Evolutionary conservation across 2,888 invertebrate genomes (phyloP).

Genomic region (Pyrrhia umbra): DNA sequence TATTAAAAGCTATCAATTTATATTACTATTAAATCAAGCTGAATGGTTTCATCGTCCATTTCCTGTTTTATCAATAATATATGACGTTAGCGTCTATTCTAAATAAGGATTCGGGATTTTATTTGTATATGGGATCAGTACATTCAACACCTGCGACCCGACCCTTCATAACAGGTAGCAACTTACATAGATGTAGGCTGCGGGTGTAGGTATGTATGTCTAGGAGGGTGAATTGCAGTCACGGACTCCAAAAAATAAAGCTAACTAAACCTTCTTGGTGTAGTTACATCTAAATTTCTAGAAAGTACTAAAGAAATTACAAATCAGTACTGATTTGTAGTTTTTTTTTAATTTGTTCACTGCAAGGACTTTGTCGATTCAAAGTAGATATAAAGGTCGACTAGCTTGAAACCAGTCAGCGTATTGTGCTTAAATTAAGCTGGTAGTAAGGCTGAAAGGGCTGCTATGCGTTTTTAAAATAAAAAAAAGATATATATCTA

Average conservation of each 20-base stretch:
- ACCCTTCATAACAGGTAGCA: conserved; percentile 60
- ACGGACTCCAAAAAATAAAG: conserved; percentile 26
- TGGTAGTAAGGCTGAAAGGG: too few relatives aligned
- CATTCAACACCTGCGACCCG: conserved; percentile 53
- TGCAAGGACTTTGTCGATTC: not conserved
- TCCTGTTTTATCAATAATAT: conserved; percentile 5
- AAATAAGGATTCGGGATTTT: conserved; percentile 41
- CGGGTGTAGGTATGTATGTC: conserved; percentile 31
- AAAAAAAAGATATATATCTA: too few relatives aligned
- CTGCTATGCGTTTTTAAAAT: too few relatives aligned
- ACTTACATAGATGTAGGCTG: conserved; percentile 30
- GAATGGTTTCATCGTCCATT: not conserved
- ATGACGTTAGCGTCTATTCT: conserved; percentile 11
- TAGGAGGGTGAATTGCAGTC: conserved; percentile 49
- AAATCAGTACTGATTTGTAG: not conserved
- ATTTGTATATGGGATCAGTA: conserved; percentile 35
- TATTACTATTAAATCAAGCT: not conserved
- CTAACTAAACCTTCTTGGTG: conserved; percentile 8
- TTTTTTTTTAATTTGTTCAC: not conserved
- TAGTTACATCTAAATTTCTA: not conserved
- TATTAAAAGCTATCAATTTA: not conserved
- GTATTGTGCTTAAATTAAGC: not conserved
- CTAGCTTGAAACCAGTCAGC: not conserved
- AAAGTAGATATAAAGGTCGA: not conserved
- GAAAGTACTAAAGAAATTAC: not conserved